Percentiles rank a stretch among this genome's conserved stretches.
Conservation (phyloP, 1,140 invertebrate genomes). For the Potamilus streckersoni region DNA sequence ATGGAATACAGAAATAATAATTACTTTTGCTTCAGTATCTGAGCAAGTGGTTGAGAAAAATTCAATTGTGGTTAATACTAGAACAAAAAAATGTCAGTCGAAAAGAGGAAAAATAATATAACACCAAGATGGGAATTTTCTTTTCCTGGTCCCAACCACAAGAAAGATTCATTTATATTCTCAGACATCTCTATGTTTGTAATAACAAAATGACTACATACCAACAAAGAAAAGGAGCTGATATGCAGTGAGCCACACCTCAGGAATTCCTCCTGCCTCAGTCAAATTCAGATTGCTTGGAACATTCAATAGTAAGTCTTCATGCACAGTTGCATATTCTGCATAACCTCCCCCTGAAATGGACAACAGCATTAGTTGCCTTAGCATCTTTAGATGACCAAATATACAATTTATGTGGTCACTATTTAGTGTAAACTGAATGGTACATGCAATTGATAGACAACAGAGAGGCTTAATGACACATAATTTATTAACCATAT, state of each 20-base stretch:
- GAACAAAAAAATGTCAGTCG: too few relatives aligned
- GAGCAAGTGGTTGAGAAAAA: background rate
- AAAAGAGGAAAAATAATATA: too few relatives aligned
- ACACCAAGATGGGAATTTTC: too few relatives aligned
- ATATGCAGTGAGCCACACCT: conserved; percentile 68
- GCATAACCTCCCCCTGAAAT: conserved; percentile 65
- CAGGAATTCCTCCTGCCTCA: conserved; percentile 65
- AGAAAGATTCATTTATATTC: too few relatives aligned
- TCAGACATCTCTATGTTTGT: background rate
- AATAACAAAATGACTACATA: conserved; percentile 19
- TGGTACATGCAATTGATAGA: too few relatives aligned
- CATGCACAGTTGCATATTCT: conserved; percentile 62
- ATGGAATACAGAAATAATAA: background rate
- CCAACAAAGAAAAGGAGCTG: conserved; percentile 62
- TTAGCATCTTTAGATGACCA: too few relatives aligned
- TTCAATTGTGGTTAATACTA: too few relatives aligned
- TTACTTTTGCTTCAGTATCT: background rate
- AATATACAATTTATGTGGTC: too few relatives aligned
- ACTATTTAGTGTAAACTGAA: too few relatives aligned
- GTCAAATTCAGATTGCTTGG: conserved; percentile 51
- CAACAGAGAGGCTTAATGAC: too few relatives aligned
- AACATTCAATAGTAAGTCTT: conserved; percentile 58
- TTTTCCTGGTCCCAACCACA: too few relatives aligned
- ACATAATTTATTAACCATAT: too few relatives aligned
- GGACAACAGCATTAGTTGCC: background rate